A percentile compares a stretch with the other conserved stretches of the same genome.
phyloP scores from a whole-genome alignment of 2,797 vertebrate species.

The Glyptemys insculpta region DNA sequence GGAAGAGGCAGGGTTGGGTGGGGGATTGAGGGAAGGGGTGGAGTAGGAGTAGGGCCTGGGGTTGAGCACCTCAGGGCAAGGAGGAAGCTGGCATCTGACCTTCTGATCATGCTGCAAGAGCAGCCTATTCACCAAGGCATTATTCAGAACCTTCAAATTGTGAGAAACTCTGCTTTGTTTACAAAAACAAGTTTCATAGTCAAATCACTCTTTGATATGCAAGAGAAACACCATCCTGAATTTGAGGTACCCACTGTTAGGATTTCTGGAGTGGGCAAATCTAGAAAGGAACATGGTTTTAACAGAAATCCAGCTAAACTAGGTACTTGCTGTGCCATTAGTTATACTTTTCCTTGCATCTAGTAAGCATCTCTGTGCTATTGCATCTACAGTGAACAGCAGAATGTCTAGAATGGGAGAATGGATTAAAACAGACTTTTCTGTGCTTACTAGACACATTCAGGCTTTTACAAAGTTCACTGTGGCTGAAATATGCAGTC shows the following conservation, averaged over 20 bases:
- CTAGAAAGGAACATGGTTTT: fast-evolving
- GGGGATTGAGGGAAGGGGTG: no score
- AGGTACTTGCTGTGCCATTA: neutral
- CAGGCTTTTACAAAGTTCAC: neutral
- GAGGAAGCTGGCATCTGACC: no score
- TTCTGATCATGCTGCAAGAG: neutral
- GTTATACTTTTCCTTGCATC: neutral
- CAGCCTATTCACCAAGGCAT: neutral
- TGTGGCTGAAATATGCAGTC: neutral
- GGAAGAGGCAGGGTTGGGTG: no score
- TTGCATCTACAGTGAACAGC: neutral
- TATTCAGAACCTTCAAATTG: neutral
- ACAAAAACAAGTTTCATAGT: neutral
- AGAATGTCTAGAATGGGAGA: neutral
- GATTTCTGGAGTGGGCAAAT: neutral
- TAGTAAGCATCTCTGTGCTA: neutral
- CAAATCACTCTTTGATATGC: neutral
- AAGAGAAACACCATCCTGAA: no score
- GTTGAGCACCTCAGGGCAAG: no score
- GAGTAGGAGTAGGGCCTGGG: no score
- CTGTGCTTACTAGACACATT: neutral
- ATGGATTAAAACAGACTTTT: neutral
- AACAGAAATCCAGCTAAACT: neutral
- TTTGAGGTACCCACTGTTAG: neutral
- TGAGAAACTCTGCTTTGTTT: neutral